Conservation (phyloP, 2,113 vertebrate genomes). For the Gila orcuttii region DNA sequence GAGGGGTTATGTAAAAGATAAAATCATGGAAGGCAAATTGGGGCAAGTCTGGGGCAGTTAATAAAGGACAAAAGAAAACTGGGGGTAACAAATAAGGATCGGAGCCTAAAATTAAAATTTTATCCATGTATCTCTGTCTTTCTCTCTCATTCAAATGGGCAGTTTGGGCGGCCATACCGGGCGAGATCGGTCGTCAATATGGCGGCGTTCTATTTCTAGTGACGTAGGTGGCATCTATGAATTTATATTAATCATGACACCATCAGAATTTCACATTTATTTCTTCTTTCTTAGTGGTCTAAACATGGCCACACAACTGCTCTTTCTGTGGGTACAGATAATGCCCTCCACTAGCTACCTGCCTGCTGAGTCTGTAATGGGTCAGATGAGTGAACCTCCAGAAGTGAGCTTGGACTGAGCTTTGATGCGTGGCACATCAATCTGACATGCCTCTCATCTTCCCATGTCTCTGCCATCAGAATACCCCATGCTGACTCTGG, state of each 20-base stretch:
- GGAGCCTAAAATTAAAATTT: no score
- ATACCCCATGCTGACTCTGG: constrained; percentile 15
- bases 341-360: constrained; percentile 11
- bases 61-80: no score
- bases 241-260: not conserved
- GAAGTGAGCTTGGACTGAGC: not conserved
- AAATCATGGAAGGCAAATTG: no score
- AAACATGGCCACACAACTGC: not conserved
- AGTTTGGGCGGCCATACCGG: no score
- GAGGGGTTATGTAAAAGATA: no score
- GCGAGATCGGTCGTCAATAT: no score
- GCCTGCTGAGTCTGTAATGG: constrained; percentile 25
- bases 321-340: not conserved
- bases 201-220: no score
- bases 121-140: no score
- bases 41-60: no score
- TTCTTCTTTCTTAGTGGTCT: not conserved
- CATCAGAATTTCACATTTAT: not conserved
- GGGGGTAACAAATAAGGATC: no score
- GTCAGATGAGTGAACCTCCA: constrained; percentile 11
- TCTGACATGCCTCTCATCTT: constrained; percentile 37
- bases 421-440: constrained; percentile 30
- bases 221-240: no score
- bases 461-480: constrained; percentile 11
- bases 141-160: no score